Conservation (phyloP, 2,888 invertebrate species). For the Diplolepis rosae region DNA sequence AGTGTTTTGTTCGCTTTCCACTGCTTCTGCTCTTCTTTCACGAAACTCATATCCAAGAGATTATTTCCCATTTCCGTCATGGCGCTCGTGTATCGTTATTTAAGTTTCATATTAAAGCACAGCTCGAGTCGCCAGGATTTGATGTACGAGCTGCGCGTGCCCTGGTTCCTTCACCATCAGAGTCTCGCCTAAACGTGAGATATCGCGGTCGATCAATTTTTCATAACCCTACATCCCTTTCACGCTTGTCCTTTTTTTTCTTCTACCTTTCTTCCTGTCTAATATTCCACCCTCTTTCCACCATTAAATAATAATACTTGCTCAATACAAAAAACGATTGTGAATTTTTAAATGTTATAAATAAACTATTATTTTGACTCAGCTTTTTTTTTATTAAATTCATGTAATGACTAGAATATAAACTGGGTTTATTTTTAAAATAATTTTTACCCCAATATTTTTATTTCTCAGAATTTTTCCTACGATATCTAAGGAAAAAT, state of each 20-base stretch:
- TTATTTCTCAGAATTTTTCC: no score
- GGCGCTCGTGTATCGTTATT: slow-evolving; percentile 71
- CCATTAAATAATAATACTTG: background rate
- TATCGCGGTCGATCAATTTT: slow-evolving; percentile 66
- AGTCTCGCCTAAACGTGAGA: slow-evolving; percentile 70
- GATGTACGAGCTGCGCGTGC: slow-evolving; percentile 73
- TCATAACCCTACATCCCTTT: slow-evolving; percentile 60
- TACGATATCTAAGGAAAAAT: no score
- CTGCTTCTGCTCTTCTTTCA: slow-evolving; percentile 1
- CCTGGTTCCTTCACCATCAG: slow-evolving; percentile 63
- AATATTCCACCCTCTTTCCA: background rate
- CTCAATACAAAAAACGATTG: no score
- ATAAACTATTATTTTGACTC: no score
- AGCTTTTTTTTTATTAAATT: no score
- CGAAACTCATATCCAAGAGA: slow-evolving; percentile 63
- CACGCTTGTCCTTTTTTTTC: slow-evolving; percentile 23
- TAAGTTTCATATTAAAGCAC: slow-evolving; percentile 73
- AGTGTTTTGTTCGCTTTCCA: slow-evolving; percentile 11
- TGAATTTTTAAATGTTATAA: no score
- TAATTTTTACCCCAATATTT: no score
- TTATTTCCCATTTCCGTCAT: slow-evolving; percentile 71
- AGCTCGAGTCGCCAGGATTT: slow-evolving; percentile 61
- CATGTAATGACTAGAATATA: no score
- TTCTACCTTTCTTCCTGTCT: background rate
- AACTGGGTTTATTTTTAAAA: no score